Evolutionary conservation across 2,797 vertebrate species (phyloP).

Genomic region (Botia almorhae): DNA sequence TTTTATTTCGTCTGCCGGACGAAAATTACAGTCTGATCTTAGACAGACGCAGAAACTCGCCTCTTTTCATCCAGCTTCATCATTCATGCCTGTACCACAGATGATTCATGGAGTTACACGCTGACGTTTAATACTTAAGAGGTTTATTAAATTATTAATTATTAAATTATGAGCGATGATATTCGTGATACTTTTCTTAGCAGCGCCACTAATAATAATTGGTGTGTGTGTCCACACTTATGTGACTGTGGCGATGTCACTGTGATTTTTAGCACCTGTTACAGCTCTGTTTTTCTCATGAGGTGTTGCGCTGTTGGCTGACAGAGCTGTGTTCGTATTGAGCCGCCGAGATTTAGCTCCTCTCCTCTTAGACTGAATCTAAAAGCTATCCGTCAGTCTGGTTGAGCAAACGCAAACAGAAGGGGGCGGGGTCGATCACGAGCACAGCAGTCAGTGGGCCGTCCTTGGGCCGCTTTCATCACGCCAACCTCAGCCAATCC

Average conservation of each 20-base stretch:
- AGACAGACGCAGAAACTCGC: too few relatives aligned
- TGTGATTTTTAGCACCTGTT: neutral
- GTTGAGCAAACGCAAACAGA: slow-evolving; percentile 29
- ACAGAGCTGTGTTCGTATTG: slow-evolving; percentile 41
- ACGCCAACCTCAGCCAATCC: slow-evolving; percentile 72
- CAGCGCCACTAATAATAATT: too few relatives aligned
- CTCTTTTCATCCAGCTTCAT: too few relatives aligned
- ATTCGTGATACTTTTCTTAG: too few relatives aligned
- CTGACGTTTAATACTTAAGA: too few relatives aligned
- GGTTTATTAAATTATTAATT: too few relatives aligned
- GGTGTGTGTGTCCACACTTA: too few relatives aligned
- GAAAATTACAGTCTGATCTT: too few relatives aligned
- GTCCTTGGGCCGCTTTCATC: slow-evolving; percentile 75
- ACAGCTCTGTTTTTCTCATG: neutral
- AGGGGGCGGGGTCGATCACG: neutral
- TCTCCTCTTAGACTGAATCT: slow-evolving; percentile 19
- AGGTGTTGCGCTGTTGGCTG: neutral
- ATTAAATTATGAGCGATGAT: too few relatives aligned
- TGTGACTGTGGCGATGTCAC: neutral
- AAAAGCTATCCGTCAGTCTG: slow-evolving; percentile 42
- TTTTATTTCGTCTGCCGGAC: too few relatives aligned
- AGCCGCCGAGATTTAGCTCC: slow-evolving; percentile 8
- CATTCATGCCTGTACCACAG: too few relatives aligned
- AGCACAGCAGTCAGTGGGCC: slow-evolving; percentile 69
- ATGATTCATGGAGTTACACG: too few relatives aligned